phyloP scores from a whole-genome alignment of 2,888 invertebrate species.

The Ophraella communa region DNA sequence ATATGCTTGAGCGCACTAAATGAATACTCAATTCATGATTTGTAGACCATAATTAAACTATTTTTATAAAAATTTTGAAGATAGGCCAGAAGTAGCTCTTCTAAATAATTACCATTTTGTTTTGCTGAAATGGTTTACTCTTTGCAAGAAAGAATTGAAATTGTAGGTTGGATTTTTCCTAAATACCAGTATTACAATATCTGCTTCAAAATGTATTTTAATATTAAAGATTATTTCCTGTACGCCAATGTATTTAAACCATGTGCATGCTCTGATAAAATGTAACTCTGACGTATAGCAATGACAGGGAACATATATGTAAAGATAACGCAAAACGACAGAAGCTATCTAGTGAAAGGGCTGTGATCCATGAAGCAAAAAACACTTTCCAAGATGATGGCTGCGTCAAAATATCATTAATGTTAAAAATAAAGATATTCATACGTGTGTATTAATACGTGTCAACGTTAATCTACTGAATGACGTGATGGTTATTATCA shows the following conservation, averaged over 20 bases:
- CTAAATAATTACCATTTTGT: too few relatives aligned
- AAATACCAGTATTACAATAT: too few relatives aligned
- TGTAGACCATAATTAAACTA: too few relatives aligned
- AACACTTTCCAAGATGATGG: conserved; percentile 41
- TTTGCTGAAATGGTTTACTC: too few relatives aligned
- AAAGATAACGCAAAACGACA: conserved; percentile 51
- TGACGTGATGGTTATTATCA: background rate
- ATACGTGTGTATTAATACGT: background rate
- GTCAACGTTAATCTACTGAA: background rate
- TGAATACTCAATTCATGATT: too few relatives aligned
- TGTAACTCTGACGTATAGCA: conserved; percentile 39
- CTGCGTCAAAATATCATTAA: conserved; percentile 43
- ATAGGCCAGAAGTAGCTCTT: too few relatives aligned
- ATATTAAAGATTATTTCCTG: too few relatives aligned
- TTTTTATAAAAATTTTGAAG: too few relatives aligned
- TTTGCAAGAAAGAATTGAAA: too few relatives aligned
- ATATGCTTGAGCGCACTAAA: too few relatives aligned
- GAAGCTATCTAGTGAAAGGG: conserved; percentile 50
- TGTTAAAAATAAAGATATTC: conserved; percentile 14
- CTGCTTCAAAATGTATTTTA: background rate
- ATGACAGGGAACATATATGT: conserved; percentile 54
- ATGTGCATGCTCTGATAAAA: background rate
- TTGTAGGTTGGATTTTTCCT: too few relatives aligned
- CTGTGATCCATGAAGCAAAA: conserved; percentile 46
- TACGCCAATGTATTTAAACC: conserved; percentile 5